Evolutionary conservation across 2,113 vertebrate genomes (phyloP).

Genomic region (Donacobius atricapilla): DNA sequence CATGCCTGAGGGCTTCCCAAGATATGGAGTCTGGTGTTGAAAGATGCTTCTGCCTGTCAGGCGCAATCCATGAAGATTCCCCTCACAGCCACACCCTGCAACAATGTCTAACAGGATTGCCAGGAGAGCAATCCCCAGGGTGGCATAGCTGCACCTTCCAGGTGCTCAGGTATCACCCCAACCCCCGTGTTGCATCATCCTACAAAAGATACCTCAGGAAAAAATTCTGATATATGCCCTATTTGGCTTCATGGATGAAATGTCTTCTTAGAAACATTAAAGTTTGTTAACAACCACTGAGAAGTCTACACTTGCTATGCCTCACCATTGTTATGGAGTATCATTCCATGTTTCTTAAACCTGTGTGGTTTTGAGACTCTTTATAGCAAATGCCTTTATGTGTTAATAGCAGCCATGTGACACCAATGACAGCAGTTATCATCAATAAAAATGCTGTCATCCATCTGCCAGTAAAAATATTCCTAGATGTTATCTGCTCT

Average conservation of each 20-base stretch:
- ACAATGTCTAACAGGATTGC: not conserved
- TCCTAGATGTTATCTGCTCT: not conserved
- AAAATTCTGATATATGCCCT: not conserved
- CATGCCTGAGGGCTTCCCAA: not conserved
- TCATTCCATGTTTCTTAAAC: not conserved
- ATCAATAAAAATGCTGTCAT: not conserved
- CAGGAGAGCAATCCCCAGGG: not conserved
- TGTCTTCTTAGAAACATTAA: not conserved
- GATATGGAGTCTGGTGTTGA: not conserved
- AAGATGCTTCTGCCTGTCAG: not conserved
- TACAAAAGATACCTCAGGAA: not conserved
- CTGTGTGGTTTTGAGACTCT: accelerated
- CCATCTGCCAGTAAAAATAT: not conserved
- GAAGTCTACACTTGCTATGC: not conserved
- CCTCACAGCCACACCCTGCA: not conserved
- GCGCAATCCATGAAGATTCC: not conserved
- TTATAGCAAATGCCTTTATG: not conserved
- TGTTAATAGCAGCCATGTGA: not conserved
- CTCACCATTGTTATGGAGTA: accelerated
- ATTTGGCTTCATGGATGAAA: not conserved
- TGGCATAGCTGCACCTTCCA: not conserved
- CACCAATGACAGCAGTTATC: not conserved
- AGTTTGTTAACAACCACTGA: accelerated
- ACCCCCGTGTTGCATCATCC: not conserved
- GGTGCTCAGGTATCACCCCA: not conserved